Conservation (phyloP, 2,888 invertebrate species). For the Machimus rusticus region DNA sequence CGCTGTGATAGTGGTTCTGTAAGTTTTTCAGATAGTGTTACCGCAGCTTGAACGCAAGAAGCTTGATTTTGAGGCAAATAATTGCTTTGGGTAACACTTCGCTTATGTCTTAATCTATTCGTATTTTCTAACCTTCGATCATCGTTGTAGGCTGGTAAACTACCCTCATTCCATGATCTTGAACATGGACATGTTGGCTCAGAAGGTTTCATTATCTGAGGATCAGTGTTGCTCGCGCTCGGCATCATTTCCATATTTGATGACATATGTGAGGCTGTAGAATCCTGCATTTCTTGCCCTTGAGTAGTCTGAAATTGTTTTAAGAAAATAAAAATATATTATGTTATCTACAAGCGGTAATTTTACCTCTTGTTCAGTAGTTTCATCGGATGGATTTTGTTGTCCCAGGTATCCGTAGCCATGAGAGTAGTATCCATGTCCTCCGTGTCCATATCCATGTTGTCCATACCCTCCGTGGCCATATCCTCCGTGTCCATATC, state of each 20-base stretch:
- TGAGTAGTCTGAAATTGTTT: neutral
- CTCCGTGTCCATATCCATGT: conserved; percentile 48
- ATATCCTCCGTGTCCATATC: conserved; percentile 12
- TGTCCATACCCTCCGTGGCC: conserved; percentile 45
- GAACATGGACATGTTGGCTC: neutral
- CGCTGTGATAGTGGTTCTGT: neutral
- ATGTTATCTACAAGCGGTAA: neutral
- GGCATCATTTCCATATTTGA: neutral
- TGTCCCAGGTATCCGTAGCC: conserved; percentile 54
- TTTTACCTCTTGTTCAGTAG: conserved; percentile 5
- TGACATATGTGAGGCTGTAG: neutral
- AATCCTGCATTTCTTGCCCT: neutral
- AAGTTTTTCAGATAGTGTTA: neutral
- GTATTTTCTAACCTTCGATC: conserved; percentile 30
- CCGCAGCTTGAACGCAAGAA: neutral
- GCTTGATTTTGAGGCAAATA: neutral
- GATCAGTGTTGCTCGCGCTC: neutral
- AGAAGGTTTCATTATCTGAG: neutral
- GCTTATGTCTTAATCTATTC: neutral
- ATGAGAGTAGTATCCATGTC: conserved; percentile 25
- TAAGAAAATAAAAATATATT: neutral
- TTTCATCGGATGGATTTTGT: conserved; percentile 15
- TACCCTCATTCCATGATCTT: neutral
- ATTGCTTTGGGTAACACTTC: neutral
- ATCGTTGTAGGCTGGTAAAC: neutral